Percentiles rank a stretch among this genome's conserved stretches.
phyloP scores from a whole-genome alignment of 1,140 invertebrate genomes.

The Diorhabda carinulata region DNA sequence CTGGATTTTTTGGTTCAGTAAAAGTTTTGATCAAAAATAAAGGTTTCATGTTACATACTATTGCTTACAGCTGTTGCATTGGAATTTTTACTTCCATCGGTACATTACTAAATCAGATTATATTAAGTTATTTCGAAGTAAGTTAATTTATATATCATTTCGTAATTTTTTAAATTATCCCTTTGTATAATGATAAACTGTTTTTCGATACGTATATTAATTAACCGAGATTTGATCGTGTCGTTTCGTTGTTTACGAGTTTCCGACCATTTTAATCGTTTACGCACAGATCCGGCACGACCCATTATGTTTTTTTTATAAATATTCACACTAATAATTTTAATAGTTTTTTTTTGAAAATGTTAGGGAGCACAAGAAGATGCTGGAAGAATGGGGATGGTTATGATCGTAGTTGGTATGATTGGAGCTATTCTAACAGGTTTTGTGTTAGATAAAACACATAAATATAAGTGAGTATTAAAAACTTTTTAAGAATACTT shows the following conservation, averaged over 20 bases:
- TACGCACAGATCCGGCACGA: no score
- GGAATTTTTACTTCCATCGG: slow-evolving; percentile 34
- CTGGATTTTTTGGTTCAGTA: slow-evolving; percentile 23
- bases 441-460: slow-evolving; percentile 63
- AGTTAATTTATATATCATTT: not conserved
- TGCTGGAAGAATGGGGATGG: slow-evolving; percentile 66
- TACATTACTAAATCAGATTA: slow-evolving; percentile 35
- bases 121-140: slow-evolving; percentile 34
- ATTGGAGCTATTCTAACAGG: slow-evolving; percentile 65
- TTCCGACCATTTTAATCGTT: no score
- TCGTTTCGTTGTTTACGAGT: no score
- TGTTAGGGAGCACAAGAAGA: slow-evolving; percentile 27
- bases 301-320: not conserved
- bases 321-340: not conserved
- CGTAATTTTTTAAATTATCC: no score
- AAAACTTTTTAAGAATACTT: not conserved
- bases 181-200: no score
- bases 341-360: not conserved
- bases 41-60: slow-evolving; percentile 29
- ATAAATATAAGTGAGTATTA: slow-evolving; percentile 48
- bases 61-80: slow-evolving; percentile 31
- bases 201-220: no score
- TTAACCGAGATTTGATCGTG: no score
- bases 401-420: slow-evolving; percentile 67
- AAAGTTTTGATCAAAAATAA: slow-evolving; percentile 26